Evolutionary conservation across 2,888 invertebrate species (phyloP), one percentile per base, ranked within the genome.

Genomic region (Kuschelorhynchus macadamiae): DNA sequence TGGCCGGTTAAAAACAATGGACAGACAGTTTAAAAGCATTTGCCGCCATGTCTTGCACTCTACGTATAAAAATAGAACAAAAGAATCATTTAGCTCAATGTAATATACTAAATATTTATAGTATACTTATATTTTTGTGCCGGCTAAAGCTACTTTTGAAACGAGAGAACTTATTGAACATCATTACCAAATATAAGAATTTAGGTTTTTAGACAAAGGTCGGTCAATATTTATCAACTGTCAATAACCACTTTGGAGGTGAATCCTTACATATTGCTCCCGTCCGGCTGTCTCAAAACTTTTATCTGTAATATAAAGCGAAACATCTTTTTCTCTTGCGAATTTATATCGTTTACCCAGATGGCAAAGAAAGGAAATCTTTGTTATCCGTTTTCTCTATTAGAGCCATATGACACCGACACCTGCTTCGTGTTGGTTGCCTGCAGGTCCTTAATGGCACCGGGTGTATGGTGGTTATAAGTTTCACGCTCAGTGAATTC

Each of bases 331-430:
- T 53, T 42, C 61, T 41, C 44, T 62, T 56, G 62, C 49, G 49
- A 62, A 55, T 62, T 61, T 52, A 62, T 50, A 47, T 56, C 62
- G 57, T 62, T 62, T 46, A 53, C 56, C 33, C 50, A 62, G 56
- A 56, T 53, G 62, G 50, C 56, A 25, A 56, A 57, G 67, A 67
- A 67, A 67, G 62, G 67, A 67, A 67, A 67, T 67, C 67, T 67
- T 52, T 62, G 53, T 61, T 67, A 62, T 62, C 57, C 67, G 62
- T 39, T 67, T 67, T 67, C 62, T 50, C 44, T 57, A 21, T 36
- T 39, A 17, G 57, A 49, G 67, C 21, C 46, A 67, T 32, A 57
- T 53, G 67, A 67, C 47, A 67, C 67, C 57, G 52, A 50, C 67
- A 67, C 62, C 67, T 62, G 62, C 53, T 52, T 39, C 18, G 33